These are phyloP conservation scores for Dryobotodes eremita DNA, from an alignment of 2,888 invertebrate species.

Conservation along the genomic window DNA sequence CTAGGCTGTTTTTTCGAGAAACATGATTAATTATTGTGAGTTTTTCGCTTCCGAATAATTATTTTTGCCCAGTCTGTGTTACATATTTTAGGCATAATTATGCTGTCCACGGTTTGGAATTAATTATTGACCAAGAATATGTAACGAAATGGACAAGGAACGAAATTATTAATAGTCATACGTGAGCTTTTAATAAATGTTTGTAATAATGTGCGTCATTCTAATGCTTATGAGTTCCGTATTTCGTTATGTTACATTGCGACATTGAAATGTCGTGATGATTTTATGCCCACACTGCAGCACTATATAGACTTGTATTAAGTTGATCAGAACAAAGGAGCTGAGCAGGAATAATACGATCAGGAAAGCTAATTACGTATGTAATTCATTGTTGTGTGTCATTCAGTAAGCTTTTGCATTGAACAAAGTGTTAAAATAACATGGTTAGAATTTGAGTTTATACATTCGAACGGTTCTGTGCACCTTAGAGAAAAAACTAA, in stretches of 20 bases:
- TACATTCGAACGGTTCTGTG: too few relatives aligned
- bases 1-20: slow-evolving; percentile 26
- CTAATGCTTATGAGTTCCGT: slow-evolving; percentile 60
- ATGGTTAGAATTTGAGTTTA: background rate
- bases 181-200: slow-evolving; percentile 38
- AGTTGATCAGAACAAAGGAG: slow-evolving; percentile 26
- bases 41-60: slow-evolving; percentile 36
- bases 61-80: slow-evolving; percentile 13
- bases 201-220: slow-evolving; percentile 54
- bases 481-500: too few relatives aligned
- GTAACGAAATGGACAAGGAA: slow-evolving; percentile 34
- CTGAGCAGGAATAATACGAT: slow-evolving; percentile 10
- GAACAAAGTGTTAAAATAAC: background rate
- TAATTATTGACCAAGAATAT: slow-evolving; percentile 27
- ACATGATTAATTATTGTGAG: slow-evolving; percentile 44
- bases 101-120: background rate
- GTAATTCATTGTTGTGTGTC: background rate
- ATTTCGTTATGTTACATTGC: slow-evolving; percentile 57
- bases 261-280: slow-evolving; percentile 69
- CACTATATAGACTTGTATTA: slow-evolving; percentile 4
- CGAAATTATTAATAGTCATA: slow-evolving; percentile 49
- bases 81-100: slow-evolving; percentile 28
- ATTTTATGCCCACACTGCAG: slow-evolving; percentile 48
- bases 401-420: background rate
- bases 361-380: slow-evolving; percentile 1